Evolutionary conservation across 2,888 invertebrate genomes (phyloP).

Genomic region (Cordilura impudica): DNA sequence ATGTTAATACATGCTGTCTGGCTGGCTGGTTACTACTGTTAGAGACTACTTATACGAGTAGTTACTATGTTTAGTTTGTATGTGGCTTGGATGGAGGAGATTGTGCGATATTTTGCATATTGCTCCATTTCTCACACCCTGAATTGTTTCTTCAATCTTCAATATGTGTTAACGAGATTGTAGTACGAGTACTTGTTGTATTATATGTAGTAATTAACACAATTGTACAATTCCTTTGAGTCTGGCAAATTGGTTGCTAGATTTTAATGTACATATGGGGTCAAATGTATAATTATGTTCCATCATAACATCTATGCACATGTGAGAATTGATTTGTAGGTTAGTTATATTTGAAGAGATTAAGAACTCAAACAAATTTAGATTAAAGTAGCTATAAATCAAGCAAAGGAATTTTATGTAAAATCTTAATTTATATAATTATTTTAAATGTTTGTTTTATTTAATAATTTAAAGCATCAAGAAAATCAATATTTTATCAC

Average conservation of each 20-base stretch:
- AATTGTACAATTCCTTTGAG: neutral
- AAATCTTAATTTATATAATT: too few relatives aligned
- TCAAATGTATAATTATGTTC: neutral
- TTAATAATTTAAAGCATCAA: neutral
- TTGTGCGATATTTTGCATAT: conserved; percentile 33
- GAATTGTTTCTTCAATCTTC: neutral
- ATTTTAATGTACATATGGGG: neutral
- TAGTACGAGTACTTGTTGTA: neutral
- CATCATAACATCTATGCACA: neutral
- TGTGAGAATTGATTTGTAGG: conserved; percentile 13
- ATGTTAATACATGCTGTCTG: conserved; percentile 17
- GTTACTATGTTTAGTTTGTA: neutral
- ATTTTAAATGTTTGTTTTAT: too few relatives aligned
- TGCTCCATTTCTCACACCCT: conserved; percentile 54
- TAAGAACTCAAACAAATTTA: too few relatives aligned
- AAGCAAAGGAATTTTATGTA: too few relatives aligned
- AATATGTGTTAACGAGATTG: neutral
- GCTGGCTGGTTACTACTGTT: neutral
- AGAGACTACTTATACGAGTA: neutral
- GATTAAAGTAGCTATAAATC: too few relatives aligned
- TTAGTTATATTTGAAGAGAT: conserved; percentile 4
- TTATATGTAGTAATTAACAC: conserved; percentile 11
- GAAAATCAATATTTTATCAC: neutral
- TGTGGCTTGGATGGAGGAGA: conserved; percentile 5
- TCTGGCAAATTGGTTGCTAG: neutral